Percentiles rank a stretch among this genome's conserved stretches.
phyloP scores from a whole-genome alignment of 2,797 vertebrate genomes.

The Sebastes umbrosus region DNA sequence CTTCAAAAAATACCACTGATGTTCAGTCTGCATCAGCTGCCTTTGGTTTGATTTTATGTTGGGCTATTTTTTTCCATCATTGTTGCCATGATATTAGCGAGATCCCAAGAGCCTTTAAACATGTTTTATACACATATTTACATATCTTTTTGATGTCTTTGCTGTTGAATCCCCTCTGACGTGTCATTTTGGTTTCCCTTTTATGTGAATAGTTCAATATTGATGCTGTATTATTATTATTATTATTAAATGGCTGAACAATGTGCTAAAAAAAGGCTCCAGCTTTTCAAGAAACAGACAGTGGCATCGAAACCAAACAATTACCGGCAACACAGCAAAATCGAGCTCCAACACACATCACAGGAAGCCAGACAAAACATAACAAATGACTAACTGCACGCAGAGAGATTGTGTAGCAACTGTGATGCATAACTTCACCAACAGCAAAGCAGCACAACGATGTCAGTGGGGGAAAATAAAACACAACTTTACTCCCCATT shows the following conservation, averaged over 20 bases:
- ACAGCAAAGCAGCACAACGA: not conserved
- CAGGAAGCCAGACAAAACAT: not conserved
- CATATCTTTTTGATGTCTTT: not conserved
- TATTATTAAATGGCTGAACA: not conserved
- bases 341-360: not conserved
- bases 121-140: not conserved
- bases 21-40: not conserved
- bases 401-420: not conserved
- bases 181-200: not conserved
- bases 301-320: not conserved
- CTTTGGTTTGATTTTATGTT: not conserved
- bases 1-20: conserved; percentile 11
- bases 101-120: not conserved
- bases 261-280: not conserved
- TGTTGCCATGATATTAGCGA: not conserved
- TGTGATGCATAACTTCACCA: not conserved
- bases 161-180: not conserved
- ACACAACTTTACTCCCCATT: not conserved
- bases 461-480: not conserved
- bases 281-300: not conserved
- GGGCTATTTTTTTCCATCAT: not conserved
- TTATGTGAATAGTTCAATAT: not conserved
- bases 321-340: not conserved
- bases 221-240: not conserved
- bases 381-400: not conserved